Base-by-base conservation (phyloP, 2,888 invertebrate species). In the Meganola albula region DNA sequence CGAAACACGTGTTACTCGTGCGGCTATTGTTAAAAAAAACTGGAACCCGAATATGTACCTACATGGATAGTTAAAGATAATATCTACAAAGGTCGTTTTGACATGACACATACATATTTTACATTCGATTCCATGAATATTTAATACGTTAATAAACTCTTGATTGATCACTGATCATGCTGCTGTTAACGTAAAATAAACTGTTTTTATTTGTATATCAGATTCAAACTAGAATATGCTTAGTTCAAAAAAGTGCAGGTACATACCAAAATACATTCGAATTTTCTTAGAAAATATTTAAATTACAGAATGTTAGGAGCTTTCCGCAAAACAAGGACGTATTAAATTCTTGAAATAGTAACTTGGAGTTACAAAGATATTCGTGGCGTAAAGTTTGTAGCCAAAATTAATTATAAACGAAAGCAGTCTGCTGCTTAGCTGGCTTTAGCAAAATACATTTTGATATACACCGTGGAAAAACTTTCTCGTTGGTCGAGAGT, bases 1-100 rank as follows among this genome's bases (percentile, higher is more conserved):
- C 71, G 73, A 71, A 79, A 83, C 83, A 82, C 59, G 67, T 80
- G 78, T 79, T 63, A 71, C 56, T 66, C 63, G 63, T 58, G 60
- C 51, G 51, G 53, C 70, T 64, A 71, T 77, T 76, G 78, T 80
- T 63, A 46, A 68, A 74, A n/a, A 64, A 65, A 71, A 63, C 56
- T 60, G 47, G 51, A 65, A 69, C 64, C 60, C 44, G 58, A 66
- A 63, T 63, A 51, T 60, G 56, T 56, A n/a, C n/a, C n/a, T n/a
- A 63, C 62, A 65, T 53, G 58, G 58, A 63, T 62, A 59, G 42
- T 58, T 51, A 47, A 51, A 51, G 72, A 73, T 72, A 68, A 47
- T 54, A 70, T 70, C 68, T 42, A 55, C 52, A 50, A 40, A 47
- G 42, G 39, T 47, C 38, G 53, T 48, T 53, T 56, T 40, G 47